A percentile compares a stretch with the other conserved stretches of the same genome.
Evolutionary conservation across 23 tunicate genomes (phyloP).

Genomic region (Clavelina lepadiformis): DNA sequence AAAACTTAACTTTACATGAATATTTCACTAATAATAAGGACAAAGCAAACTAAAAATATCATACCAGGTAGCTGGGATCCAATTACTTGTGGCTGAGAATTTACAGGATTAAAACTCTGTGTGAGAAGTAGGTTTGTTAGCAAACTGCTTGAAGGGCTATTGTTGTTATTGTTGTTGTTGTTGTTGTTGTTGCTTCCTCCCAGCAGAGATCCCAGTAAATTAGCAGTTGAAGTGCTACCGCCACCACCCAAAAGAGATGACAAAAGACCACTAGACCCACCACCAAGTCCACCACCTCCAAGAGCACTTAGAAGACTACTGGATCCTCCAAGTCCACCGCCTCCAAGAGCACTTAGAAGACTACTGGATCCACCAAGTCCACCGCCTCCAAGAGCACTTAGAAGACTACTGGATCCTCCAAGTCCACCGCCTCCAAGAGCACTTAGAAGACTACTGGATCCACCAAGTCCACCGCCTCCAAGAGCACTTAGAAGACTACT

Average conservation of each 20-base stretch:
- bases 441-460: no score
- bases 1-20: neutral
- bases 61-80: constrained; percentile 37
- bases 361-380: no score
- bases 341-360: neutral
- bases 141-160: constrained; percentile 3
- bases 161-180: neutral
- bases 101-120: neutral
- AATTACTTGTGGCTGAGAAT: neutral
- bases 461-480: no score
- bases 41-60: neutral
- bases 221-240: neutral
- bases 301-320: no score
- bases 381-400: no score
- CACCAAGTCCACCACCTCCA: constrained; percentile 5
- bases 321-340: constrained; percentile 2
- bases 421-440: no score
- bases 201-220: neutral
- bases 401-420: no score
- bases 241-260: constrained; percentile 15
- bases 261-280: constrained; percentile 2
- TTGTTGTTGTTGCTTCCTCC: constrained; percentile 13
- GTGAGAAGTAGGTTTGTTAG: neutral
- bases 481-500: no score
- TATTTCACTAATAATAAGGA: neutral